These are phyloP conservation scores for Azemiops feae DNA, from an alignment of 2,113 vertebrate species.

Conservation along the genomic window DNA sequence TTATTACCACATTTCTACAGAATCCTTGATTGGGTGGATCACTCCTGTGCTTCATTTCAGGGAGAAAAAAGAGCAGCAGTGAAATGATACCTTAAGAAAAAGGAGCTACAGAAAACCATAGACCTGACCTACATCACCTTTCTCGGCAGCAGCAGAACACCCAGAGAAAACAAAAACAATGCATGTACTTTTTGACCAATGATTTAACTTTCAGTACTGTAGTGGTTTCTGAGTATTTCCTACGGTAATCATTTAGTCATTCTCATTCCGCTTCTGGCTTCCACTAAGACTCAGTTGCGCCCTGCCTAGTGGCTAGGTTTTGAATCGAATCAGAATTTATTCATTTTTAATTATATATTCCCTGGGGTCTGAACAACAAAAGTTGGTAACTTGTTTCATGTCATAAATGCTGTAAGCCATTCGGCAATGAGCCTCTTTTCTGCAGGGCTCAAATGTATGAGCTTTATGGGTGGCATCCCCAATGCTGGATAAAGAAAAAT, in stretches of 20 bases:
- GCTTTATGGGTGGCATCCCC: not conserved
- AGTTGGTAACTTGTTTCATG: not conserved
- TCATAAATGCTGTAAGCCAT: not conserved
- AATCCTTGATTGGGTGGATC: not conserved
- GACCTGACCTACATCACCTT: not conserved
- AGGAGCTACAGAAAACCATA: not conserved
- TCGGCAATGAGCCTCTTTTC: not conserved
- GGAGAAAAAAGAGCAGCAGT: not conserved
- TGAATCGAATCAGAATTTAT: not conserved
- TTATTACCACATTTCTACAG: not conserved
- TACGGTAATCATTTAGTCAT: not conserved
- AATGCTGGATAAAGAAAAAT: not conserved
- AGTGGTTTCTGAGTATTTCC: conserved; percentile 9
- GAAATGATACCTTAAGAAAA: not conserved
- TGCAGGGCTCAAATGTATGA: not conserved
- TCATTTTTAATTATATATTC: not conserved
- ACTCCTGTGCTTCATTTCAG: not conserved
- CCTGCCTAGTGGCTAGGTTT: not conserved
- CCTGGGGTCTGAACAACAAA: not conserved
- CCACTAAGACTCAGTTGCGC: not conserved
- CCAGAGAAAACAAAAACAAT: not conserved
- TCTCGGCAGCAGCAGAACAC: not conserved
- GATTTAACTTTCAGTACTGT: not conserved
- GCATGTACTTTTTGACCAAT: not conserved
- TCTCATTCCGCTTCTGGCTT: not conserved